These are phyloP conservation scores for Aphidius ervi DNA, from an alignment of 1,140 invertebrate species.

Conservation along the genomic window DNA sequence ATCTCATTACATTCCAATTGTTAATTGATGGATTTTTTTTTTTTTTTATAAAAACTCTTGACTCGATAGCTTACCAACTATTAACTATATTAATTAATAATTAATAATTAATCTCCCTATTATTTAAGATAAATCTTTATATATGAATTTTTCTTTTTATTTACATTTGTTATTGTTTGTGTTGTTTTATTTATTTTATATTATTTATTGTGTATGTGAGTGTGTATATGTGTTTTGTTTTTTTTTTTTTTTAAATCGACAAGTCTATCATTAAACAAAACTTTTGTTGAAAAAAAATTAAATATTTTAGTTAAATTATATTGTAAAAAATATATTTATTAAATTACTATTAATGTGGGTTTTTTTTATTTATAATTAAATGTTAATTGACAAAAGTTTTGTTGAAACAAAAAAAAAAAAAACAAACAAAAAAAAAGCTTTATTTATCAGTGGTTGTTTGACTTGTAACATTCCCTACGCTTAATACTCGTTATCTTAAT, in stretches of 20 bases:
- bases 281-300: constrained; percentile 17
- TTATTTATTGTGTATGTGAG: not conserved
- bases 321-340: constrained; percentile 3
- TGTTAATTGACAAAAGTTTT: constrained; percentile 35
- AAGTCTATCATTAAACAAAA: constrained; percentile 27
- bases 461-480: constrained; percentile 52
- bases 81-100: too few relatives aligned
- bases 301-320: not conserved
- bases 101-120: too few relatives aligned
- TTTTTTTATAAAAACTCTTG: too few relatives aligned
- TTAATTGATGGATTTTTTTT: too few relatives aligned
- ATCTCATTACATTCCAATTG: too few relatives aligned
- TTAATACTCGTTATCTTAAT: constrained; percentile 48
- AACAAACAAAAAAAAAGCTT: constrained; percentile 28
- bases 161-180: constrained; percentile 17
- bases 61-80: too few relatives aligned
- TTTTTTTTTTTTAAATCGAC: constrained; percentile 23
- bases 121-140: too few relatives aligned
- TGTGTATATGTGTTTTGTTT: not conserved
- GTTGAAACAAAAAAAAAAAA: constrained; percentile 16
- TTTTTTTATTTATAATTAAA: constrained; percentile 8
- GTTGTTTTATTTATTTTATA: constrained; percentile 25
- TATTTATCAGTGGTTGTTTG: constrained; percentile 49
- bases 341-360: not conserved
- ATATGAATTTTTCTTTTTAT: constrained; percentile 11